Conservation (phyloP, 2,113 vertebrate species). For the Gallinago undulata region DNA sequence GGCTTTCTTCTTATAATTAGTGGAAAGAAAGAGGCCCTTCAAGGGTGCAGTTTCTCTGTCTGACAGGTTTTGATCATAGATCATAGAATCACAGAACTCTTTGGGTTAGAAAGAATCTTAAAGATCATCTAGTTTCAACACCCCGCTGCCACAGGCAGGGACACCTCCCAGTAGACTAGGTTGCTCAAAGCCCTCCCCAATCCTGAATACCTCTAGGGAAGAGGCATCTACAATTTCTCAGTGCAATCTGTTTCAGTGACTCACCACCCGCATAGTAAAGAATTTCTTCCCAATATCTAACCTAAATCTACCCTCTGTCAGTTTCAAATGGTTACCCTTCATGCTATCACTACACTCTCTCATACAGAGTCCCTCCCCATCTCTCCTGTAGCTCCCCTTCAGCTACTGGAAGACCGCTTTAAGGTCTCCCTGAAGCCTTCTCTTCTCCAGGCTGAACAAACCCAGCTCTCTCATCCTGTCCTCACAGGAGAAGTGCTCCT, state of each 20-base stretch:
- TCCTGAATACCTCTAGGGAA: not conserved
- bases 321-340: not conserved
- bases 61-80: not conserved
- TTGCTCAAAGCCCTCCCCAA: not conserved
- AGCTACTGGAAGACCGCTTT: not conserved
- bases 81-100: not conserved
- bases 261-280: not conserved
- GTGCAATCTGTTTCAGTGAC: not conserved
- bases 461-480: not conserved
- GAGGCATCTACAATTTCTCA: not conserved
- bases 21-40: not conserved
- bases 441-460: not conserved
- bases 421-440: not conserved
- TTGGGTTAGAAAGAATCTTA: not conserved
- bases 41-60: not conserved
- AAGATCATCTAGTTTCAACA: not conserved
- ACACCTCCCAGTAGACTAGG: not conserved
- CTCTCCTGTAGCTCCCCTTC: not conserved
- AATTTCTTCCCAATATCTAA: not conserved
- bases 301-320: not conserved
- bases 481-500: not conserved
- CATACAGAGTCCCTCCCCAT: not conserved
- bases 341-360: not conserved
- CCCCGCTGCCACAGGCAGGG: not conserved
- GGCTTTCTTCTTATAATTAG: not conserved